Percentiles rank a stretch among this genome's conserved stretches.
These are phyloP conservation scores for Melanargia galathea DNA, from an alignment of 2,888 invertebrate species.

Conservation along the genomic window DNA sequence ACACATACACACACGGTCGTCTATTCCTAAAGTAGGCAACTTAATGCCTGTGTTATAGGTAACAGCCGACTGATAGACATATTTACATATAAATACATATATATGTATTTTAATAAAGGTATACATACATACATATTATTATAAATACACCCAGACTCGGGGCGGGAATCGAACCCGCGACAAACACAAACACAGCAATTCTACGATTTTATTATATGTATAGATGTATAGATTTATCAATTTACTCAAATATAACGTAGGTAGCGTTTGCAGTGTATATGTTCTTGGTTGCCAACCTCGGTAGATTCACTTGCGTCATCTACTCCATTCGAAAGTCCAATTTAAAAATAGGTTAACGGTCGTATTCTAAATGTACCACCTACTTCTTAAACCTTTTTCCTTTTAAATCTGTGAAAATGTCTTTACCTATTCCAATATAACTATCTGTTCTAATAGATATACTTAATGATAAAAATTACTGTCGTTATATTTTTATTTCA, in stretches of 20 bases:
- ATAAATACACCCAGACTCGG: too few species aligned
- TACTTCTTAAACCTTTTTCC: constrained; percentile 52
- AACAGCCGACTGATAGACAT: too few species aligned
- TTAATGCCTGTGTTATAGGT: too few species aligned
- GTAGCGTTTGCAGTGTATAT: constrained; percentile 40
- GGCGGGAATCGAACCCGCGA: too few species aligned
- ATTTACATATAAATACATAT: too few species aligned
- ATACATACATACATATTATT: too few species aligned
- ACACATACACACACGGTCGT: too few species aligned
- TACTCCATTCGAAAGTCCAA: constrained; percentile 67
- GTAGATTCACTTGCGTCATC: constrained; percentile 60
- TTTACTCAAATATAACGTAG: constrained; percentile 32
- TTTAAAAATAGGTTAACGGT: constrained; percentile 74
- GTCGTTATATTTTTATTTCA: neutral
- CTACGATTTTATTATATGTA: too few species aligned
- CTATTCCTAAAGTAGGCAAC: too few species aligned
- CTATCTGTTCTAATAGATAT: neutral
- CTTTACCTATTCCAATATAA: constrained; percentile 27
- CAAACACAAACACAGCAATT: too few species aligned
- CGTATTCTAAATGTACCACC: constrained; percentile 60
- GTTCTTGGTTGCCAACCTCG: constrained; percentile 55
- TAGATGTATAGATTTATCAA: constrained; percentile 26
- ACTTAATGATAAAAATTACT: neutral
- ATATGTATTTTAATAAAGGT: too few species aligned
- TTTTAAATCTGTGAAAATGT: constrained; percentile 36